Base-by-base conservation (phyloP, 2,888 invertebrate species). In the Nymphalis polychloros region DNA sequence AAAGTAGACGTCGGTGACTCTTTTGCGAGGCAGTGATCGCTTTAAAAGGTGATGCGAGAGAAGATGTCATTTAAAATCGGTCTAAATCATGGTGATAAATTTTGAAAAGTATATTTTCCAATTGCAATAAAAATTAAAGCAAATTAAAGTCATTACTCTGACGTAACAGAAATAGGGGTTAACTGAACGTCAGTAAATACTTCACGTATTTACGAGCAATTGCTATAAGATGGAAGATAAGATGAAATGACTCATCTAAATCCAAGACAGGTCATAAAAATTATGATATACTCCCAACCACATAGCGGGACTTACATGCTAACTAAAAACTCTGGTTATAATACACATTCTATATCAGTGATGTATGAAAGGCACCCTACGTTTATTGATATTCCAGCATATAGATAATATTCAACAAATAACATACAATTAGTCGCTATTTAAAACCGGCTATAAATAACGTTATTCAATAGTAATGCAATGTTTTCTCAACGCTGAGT, bases 401-500 rank as follows among this genome's bases (percentile, higher is more conserved):
- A 52, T 52, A 23, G 23, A 52, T 27, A 13, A 52, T 52, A 52
- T 52, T 52, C 23, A 59, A 59, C 59, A 60, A 46, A 60, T 60
- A 52, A 52, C 19, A 60, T 65, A 59, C 57, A 64, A 64, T 64
- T 64, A 59, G n/a, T 60, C 46, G 46, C 27, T 60, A 52, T 59
- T 59, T 60, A 60, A 65, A 65, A 19, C 46, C 47, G 52, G 27
- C 52, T 60, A 65, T 65, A 60, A 65, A 65, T 65, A 65, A 65
- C 52, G 52, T 65, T 60, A 60, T 60, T 65, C 65, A 60, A 53
- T 60, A 60, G 47, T 35, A 49, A 31, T 49, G 41, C 50, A 23
- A 59, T 49, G 59, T 49, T 50, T 64, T 50, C 64, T 59, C 59
- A 64, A 57, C 20, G 13, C 41, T 13, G 52, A 52, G 55, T 55